phyloP scores from a whole-genome alignment of 2,888 invertebrate species.

The Lepidochitona cinerea region DNA sequence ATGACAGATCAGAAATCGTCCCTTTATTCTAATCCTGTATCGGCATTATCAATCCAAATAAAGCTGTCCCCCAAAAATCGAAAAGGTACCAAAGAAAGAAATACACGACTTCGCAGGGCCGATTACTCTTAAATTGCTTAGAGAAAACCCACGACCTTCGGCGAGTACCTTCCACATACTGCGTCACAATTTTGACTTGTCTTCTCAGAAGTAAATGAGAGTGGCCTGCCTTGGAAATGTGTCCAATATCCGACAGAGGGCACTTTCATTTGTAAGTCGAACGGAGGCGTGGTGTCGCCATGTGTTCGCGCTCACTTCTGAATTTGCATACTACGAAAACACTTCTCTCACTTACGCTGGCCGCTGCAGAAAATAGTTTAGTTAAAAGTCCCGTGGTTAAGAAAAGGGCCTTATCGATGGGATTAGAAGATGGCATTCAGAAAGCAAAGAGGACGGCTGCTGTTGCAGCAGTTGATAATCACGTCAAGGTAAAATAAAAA shows the following conservation, averaged over 20 bases:
- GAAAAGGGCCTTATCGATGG: not conserved
- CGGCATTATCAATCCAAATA: too few species aligned
- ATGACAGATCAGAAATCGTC: too few species aligned
- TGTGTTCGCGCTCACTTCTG: not conserved
- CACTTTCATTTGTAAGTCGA: not conserved
- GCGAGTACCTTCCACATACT: too few species aligned
- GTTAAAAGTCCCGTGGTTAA: not conserved
- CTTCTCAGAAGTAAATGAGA: not conserved
- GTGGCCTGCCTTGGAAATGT: not conserved
- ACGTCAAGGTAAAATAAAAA: constrained; percentile 47
- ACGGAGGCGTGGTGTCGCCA: not conserved
- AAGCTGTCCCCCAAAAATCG: too few species aligned
- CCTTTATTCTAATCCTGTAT: too few species aligned
- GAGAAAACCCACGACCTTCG: too few species aligned
- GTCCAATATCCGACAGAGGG: not conserved
- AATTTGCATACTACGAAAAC: not conserved
- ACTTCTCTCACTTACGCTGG: not conserved
- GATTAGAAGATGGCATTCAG: constrained; percentile 38
- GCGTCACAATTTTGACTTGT: too few species aligned
- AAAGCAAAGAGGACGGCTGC: constrained; percentile 65
- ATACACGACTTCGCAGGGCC: too few species aligned
- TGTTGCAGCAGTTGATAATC: constrained; percentile 56
- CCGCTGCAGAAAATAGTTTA: not conserved
- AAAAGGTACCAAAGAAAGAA: too few species aligned
- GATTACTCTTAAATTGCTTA: too few species aligned